A percentile compares a stretch with the other conserved stretches of the same genome.
Conservation (phyloP, 2,888 invertebrate species). For the Portevinia maculata region DNA sequence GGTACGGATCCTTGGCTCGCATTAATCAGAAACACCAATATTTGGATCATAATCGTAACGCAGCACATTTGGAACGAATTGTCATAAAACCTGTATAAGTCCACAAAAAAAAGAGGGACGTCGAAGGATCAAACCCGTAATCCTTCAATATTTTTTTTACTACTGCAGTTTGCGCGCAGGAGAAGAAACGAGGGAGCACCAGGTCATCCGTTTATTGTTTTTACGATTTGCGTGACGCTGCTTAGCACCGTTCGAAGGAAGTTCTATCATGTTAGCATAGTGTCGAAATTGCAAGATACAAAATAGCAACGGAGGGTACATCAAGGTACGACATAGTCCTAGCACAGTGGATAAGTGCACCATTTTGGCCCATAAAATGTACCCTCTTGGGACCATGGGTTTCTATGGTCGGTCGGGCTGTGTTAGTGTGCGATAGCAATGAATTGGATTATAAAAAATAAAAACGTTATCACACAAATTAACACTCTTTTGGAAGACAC, state of each 20-base stretch:
- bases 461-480: conserved; percentile 74
- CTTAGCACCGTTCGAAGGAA: conserved; percentile 40
- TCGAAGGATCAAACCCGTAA: conserved; percentile 49
- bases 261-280: conserved; percentile 30
- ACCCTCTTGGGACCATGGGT: conserved; percentile 51
- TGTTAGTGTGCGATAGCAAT: conserved; percentile 53
- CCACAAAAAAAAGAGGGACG: conserved; percentile 9
- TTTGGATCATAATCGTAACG: conserved; percentile 74
- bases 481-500: conserved; percentile 68
- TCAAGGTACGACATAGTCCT: conserved; percentile 47
- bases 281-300: conserved; percentile 32
- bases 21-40: conserved; percentile 74
- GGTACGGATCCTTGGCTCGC: conserved; percentile 65
- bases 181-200: conserved; percentile 15
- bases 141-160: conserved; percentile 42
- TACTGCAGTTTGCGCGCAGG: conserved; percentile 46
- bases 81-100: conserved; percentile 54
- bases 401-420: conserved; percentile 12
- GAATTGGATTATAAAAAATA: conserved; percentile 71
- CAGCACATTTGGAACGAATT: conserved; percentile 69
- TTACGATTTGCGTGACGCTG: conserved; percentile 49
- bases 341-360: conserved; percentile 56
- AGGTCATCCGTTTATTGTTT: conserved; percentile 17
- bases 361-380: conserved; percentile 61
- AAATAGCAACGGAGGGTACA: conserved; percentile 53